These are phyloP conservation scores for Zelleria hepariella DNA, from an alignment of 2,888 invertebrate species.

Conservation along the genomic window DNA sequence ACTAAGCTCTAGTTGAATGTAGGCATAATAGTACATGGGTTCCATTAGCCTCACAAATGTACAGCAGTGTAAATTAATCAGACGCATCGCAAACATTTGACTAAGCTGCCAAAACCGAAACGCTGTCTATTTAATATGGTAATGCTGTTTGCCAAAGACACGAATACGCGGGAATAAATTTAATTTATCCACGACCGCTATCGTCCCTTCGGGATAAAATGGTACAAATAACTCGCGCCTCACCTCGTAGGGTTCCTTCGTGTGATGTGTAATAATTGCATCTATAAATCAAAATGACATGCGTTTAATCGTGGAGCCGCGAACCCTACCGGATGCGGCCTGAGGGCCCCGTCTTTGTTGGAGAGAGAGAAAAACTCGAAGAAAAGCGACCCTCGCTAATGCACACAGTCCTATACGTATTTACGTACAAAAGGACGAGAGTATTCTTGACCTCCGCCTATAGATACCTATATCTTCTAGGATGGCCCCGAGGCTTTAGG, in stretches of 20 bases:
- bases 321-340: constrained; percentile 36
- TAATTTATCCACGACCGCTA: constrained; percentile 2
- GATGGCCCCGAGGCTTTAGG: constrained; percentile 1
- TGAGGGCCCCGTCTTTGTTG: constrained; percentile 31
- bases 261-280: constrained; percentile 45
- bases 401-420: constrained; percentile 56
- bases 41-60: background rate
- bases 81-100: constrained; percentile 9
- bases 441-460: constrained; percentile 55
- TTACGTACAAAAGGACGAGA: constrained; percentile 51
- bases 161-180: constrained; percentile 5
- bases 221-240: constrained; percentile 19
- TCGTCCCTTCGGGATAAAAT: constrained; percentile 4
- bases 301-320: constrained; percentile 48
- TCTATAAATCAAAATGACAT: constrained; percentile 65
- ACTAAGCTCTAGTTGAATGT: background rate
- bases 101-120: constrained; percentile 6
- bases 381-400: constrained; percentile 59
- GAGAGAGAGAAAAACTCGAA: constrained; percentile 41
- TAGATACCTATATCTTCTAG: constrained; percentile 14
- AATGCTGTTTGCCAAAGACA: constrained; percentile 11
- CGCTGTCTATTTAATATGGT: constrained; percentile 8
- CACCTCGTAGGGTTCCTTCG: constrained; percentile 10
- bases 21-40: background rate
- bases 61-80: constrained; percentile 8